Percentiles rank a stretch among this genome's conserved stretches.
Evolutionary conservation across 2,888 invertebrate genomes (phyloP).

Genomic region (Thera britannica): DNA sequence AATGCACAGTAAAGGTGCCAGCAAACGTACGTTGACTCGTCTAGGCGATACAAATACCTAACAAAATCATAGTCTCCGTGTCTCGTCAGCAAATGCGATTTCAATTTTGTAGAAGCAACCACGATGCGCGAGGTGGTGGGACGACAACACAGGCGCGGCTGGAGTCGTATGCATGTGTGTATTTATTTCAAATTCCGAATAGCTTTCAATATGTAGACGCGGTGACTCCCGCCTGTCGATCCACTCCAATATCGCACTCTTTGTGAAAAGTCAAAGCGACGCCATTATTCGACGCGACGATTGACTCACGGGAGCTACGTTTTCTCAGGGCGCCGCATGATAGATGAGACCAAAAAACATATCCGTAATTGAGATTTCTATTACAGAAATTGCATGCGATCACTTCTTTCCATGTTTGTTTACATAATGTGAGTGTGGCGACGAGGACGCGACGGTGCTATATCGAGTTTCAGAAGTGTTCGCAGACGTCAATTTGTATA

Average conservation of each 20-base stretch:
- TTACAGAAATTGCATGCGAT: slow-evolving; percentile 80
- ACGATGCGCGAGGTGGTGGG: slow-evolving; percentile 67
- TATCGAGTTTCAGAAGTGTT: slow-evolving; percentile 81
- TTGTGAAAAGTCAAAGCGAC: slow-evolving; percentile 74
- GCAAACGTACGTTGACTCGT: slow-evolving; percentile 5
- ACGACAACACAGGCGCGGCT: slow-evolving; percentile 46
- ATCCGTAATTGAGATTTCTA: slow-evolving; percentile 84
- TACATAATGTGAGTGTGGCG: slow-evolving; percentile 82
- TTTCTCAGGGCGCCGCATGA: slow-evolving; percentile 71
- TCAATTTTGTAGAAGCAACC: slow-evolving; percentile 74
- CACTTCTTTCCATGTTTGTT: slow-evolving; percentile 77
- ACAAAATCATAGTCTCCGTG: slow-evolving; percentile 64
- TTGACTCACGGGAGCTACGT: slow-evolving; percentile 70
- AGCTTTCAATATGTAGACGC: slow-evolving; percentile 82
- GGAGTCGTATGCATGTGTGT: slow-evolving; percentile 71
- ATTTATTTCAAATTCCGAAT: slow-evolving; percentile 83
- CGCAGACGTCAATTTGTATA: slow-evolving; percentile 84
- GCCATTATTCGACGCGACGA: slow-evolving; percentile 76
- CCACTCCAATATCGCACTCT: slow-evolving; percentile 80
- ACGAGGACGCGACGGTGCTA: slow-evolving; percentile 51
- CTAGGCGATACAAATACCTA: slow-evolving; percentile 43
- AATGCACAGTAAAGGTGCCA: neutral
- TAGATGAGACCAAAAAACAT: slow-evolving; percentile 81
- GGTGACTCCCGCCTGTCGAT: slow-evolving; percentile 80
- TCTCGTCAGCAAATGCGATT: slow-evolving; percentile 73